Evolutionary conservation across 23 tunicate species (phyloP).

Genomic region (Ciona savignyi): DNA sequence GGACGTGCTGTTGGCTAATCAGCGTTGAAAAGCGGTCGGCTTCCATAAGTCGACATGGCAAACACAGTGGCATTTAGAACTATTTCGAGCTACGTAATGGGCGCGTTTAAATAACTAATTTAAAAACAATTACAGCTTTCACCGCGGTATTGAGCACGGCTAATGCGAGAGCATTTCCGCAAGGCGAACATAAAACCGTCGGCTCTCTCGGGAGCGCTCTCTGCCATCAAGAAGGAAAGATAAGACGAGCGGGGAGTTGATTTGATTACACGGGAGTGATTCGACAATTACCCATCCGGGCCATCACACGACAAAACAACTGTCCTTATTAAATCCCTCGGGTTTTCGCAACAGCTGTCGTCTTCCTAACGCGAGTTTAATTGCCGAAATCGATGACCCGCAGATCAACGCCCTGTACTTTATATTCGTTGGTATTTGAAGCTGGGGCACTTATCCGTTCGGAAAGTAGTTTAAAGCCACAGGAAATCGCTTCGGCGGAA

Average conservation of each 20-base stretch:
- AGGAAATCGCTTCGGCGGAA: no score
- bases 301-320: background rate
- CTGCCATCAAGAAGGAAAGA: background rate
- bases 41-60: no score
- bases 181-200: background rate
- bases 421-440: background rate
- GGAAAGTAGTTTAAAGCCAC: no score
- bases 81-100: background rate
- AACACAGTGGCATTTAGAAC: background rate
- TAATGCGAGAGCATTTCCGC: background rate
- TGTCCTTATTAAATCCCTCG: background rate
- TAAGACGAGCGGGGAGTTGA: background rate
- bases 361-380: background rate
- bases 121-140: background rate
- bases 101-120: background rate
- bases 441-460: no score
- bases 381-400: no score
- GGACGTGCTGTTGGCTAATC: no score
- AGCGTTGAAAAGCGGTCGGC: no score
- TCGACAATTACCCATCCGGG: conserved; percentile 2
- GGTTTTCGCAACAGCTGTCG: background rate
- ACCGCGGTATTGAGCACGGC: background rate
- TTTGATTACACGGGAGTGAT: background rate
- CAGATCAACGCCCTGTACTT: background rate
- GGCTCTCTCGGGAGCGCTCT: background rate